Percentiles rank a stretch among this genome's conserved stretches.
Evolutionary conservation across 2,113 vertebrate genomes (phyloP).

Genomic region (Hemiscyllium ocellatum): DNA sequence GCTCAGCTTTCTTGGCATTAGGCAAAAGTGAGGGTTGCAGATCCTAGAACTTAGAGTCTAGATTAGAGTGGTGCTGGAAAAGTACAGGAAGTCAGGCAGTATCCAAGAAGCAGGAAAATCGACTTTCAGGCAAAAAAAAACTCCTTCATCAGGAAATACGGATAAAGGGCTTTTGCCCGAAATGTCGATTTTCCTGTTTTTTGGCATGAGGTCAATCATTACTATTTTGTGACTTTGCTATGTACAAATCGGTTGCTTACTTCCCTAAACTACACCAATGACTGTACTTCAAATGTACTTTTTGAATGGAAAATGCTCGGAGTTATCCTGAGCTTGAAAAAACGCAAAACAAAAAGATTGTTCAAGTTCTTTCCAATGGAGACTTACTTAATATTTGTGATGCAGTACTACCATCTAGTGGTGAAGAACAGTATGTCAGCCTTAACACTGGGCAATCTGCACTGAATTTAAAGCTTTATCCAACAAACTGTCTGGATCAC

Average conservation of each 20-base stretch:
- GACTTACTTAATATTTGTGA: neutral
- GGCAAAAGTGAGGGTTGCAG: too few relatives aligned
- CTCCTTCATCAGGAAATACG: too few relatives aligned
- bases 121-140: too few relatives aligned
- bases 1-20: neutral
- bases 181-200: too few relatives aligned
- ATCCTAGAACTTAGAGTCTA: too few relatives aligned
- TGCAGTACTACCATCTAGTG: conserved; percentile 29
- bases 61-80: too few relatives aligned
- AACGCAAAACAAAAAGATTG: neutral
- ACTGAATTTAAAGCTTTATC: neutral
- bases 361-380: neutral
- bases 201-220: neutral
- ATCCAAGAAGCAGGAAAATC: too few relatives aligned
- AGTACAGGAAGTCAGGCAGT: too few relatives aligned
- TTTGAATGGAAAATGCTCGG: neutral
- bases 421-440: conserved; percentile 3
- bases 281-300: neutral
- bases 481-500: neutral
- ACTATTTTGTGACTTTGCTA: neutral
- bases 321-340: neutral
- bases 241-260: neutral
- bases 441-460: neutral
- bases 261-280: neutral
- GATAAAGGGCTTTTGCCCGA: too few relatives aligned